Evolutionary conservation across 2,888 invertebrate species (phyloP), one percentile per base, ranked within the genome.

Genomic region (Clostera curtula): DNA sequence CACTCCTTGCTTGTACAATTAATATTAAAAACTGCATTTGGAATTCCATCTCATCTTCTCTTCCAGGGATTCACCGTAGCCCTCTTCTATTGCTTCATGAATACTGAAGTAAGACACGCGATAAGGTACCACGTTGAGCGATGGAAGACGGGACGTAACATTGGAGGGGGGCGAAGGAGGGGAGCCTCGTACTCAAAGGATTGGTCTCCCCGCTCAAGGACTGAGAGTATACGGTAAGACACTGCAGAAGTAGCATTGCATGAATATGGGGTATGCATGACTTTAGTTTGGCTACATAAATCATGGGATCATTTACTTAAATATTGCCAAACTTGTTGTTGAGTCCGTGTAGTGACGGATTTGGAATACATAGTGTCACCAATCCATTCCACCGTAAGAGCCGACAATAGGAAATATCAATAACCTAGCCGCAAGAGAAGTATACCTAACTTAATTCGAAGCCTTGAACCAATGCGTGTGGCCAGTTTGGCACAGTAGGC

Each of bases 31-130:
- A 14, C 13, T n/a, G 6, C 12, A 19, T 2, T 12, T 15, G 12
- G n/a, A n/a, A n/a, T 9, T 27, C 11, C 30, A 24, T 7, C 1
- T 30, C 3, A 18, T 7, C 26, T 27, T 27, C 7, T 24, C 38
- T 74, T 75, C 3, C 75, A 96, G 96, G 96, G 96, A 34, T 91
- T 96, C 59, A 91, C 91, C 26, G 95, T 96, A 36, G 93, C 96
- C 3, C 76, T 96, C 34, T 93, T 96, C 77, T 96, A 95, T 82
- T 96, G 96, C 72, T 96, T 96, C 76, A 87, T 96, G 54, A 96
- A 96, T 76, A 93, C 93, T 3, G 96, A 96, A 73, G 96, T 96
- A 4, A 90, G 93, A 24, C 93, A 93, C 65, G 90, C 95, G 1
- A 84, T 96, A 43, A 86, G 91, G 13, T 93, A 95, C 70, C 93